Percentiles rank a stretch among this genome's conserved stretches.
Evolutionary conservation across 2,888 invertebrate species (phyloP).

Genomic region (Gari tellinella): DNA sequence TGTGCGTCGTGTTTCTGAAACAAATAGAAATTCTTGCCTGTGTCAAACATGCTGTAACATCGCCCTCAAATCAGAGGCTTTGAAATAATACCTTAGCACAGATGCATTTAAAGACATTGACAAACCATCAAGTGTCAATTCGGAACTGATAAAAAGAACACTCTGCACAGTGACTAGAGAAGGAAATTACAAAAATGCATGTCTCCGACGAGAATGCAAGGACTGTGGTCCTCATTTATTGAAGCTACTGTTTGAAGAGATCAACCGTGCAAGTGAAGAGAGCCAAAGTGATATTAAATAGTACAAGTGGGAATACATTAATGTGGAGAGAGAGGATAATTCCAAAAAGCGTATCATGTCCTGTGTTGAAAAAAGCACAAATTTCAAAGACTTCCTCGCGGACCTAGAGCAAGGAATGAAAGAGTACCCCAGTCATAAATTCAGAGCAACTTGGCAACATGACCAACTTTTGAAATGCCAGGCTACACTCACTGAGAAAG

Average conservation of each 20-base stretch:
- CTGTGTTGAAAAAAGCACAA: slow-evolving; percentile 26
- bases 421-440: slow-evolving; percentile 24
- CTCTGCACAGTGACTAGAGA: too few relatives aligned
- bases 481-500: slow-evolving; percentile 6
- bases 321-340: slow-evolving; percentile 26
- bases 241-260: neutral
- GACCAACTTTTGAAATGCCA: slow-evolving; percentile 17
- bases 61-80: slow-evolving; percentile 5
- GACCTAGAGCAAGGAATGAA: slow-evolving; percentile 15
- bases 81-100: neutral
- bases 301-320: slow-evolving; percentile 30
- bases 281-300: slow-evolving; percentile 12
- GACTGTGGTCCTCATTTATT: slow-evolving; percentile 10
- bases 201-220: slow-evolving; percentile 19
- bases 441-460: slow-evolving; percentile 39
- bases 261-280: slow-evolving; percentile 7
- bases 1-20: slow-evolving; percentile 35
- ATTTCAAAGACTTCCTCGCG: slow-evolving; percentile 3
- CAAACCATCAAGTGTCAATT: too few relatives aligned
- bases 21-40: slow-evolving; percentile 33
- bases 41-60: slow-evolving; percentile 43
- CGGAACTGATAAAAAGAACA: too few relatives aligned
- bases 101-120: neutral
- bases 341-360: slow-evolving; percentile 27
- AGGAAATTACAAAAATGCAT: slow-evolving; percentile 10